These are phyloP conservation scores for Cochlearius cochlearius DNA, from an alignment of 2,113 vertebrate species.

Conservation along the genomic window DNA sequence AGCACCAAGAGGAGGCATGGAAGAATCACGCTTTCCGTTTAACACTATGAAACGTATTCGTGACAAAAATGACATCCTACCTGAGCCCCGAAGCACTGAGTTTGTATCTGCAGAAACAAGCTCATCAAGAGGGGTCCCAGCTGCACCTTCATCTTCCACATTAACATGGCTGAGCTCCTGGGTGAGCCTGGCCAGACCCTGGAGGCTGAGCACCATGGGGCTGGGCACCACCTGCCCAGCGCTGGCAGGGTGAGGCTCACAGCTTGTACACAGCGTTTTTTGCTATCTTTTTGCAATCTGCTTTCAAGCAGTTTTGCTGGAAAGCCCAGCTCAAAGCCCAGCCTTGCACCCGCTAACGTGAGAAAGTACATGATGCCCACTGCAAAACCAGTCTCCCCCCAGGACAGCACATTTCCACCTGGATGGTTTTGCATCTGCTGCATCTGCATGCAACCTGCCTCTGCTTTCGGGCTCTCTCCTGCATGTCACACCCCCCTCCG, in stretches of 20 bases:
- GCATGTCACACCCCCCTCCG: neutral
- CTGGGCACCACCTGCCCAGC: neutral
- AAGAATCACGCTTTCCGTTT: neutral
- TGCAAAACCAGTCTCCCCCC: neutral
- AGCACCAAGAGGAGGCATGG: neutral
- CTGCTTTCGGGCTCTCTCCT: neutral
- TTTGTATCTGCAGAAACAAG: neutral
- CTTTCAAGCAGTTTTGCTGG: neutral
- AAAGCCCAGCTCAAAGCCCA: neutral
- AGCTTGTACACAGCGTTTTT: neutral
- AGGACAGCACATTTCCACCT: neutral
- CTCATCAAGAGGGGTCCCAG: neutral
- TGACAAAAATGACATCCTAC: neutral
- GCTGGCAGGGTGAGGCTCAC: neutral
- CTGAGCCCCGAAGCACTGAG: neutral
- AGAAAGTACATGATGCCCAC: neutral
- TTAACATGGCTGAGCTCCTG: accelerated
- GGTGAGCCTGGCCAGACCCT: too few relatives aligned
- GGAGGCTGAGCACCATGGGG: accelerated
- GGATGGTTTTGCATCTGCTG: neutral
- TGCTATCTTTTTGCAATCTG: neutral
- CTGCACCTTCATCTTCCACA: neutral
- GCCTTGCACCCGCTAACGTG: accelerated
- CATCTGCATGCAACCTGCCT: neutral
- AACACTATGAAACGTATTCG: neutral